phyloP scores from a whole-genome alignment of 2,113 vertebrate genomes.

The Psophia crepitans region DNA sequence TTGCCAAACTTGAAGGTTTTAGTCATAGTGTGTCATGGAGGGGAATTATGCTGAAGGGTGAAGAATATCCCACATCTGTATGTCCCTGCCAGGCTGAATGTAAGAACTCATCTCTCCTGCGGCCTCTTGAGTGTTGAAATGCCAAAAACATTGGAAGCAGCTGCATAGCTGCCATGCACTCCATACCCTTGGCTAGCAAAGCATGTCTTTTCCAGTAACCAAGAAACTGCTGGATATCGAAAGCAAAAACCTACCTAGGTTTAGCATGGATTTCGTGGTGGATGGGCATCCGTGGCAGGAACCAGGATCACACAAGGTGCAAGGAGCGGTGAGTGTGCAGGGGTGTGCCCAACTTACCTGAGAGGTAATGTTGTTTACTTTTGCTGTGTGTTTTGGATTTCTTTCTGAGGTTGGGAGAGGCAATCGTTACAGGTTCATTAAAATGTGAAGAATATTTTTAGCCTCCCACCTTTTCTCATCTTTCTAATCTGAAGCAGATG shows the following conservation, averaged over 20 bases:
- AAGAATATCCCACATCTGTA: not conserved
- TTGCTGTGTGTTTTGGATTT: not conserved
- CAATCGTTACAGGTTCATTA: not conserved
- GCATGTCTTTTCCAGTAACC: not conserved
- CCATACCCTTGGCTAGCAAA: not conserved
- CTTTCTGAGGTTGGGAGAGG: not conserved
- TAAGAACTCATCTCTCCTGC: not conserved
- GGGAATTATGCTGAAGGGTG: not conserved
- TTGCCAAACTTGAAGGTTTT: not conserved
- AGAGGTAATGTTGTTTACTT: not conserved
- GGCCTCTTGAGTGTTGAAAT: not conserved
- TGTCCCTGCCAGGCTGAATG: not conserved
- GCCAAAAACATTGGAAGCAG: not conserved
- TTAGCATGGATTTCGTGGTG: not conserved
- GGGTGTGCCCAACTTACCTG: not conserved
- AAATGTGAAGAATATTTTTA: not conserved
- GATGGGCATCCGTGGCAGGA: not conserved
- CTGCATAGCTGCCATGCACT: not conserved
- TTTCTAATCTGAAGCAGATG: not conserved
- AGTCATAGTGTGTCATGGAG: not conserved
- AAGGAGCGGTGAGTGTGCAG: not conserved
- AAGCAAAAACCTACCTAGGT: not conserved
- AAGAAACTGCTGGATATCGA: not conserved
- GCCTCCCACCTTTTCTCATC: not conserved
- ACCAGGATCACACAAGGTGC: not conserved